These are phyloP conservation scores for mouse (Mus musculus) DNA, from an alignment of 2,113 vertebrate species.

Conservation along the genomic window GRCm39 chr3:81565001-81565500, in stretches of 20 bases:
- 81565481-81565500: background rate
- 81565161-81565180: background rate
- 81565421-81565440: background rate
- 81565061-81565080: background rate
- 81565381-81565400: slow-evolving; percentile 26
- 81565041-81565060: background rate
- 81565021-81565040: background rate
- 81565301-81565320: background rate
- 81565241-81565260: background rate
- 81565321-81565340: background rate
- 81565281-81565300: background rate
- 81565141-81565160: too few species aligned
- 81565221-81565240: background rate
- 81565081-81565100: background rate
- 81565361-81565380: background rate
- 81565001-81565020: background rate
- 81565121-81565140: background rate
- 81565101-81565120: background rate
- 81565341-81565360: background rate
- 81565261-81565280: background rate
- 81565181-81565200: background rate
- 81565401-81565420: background rate
- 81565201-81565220: background rate
- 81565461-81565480: background rate
- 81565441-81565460: background rate